Percentiles rank a stretch among this genome's conserved stretches.
Conservation (phyloP, 2,888 invertebrate genomes). For the Platycheirus rosarum region DNA sequence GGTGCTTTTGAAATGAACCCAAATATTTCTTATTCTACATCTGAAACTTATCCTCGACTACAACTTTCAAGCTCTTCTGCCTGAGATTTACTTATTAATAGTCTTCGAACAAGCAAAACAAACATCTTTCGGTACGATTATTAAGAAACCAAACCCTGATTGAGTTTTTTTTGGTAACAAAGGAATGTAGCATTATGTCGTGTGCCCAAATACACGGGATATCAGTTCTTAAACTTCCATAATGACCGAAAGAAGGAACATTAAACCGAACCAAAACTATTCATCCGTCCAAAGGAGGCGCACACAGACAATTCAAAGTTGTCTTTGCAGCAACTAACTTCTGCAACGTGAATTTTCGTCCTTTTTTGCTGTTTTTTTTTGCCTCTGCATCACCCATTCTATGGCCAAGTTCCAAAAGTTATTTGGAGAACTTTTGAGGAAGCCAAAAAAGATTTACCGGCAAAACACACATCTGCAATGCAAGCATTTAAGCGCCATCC, state of each 20-base stretch:
- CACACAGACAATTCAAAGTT: slow-evolving; percentile 38
- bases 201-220: background rate
- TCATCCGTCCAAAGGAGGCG: slow-evolving; percentile 22
- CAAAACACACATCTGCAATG: slow-evolving; percentile 48
- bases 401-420: slow-evolving; percentile 49
- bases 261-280: slow-evolving; percentile 42
- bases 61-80: slow-evolving; percentile 3
- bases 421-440: slow-evolving; percentile 22
- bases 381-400: background rate
- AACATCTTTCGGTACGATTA: background rate
- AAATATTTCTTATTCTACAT: too few species aligned
- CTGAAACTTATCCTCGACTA: background rate
- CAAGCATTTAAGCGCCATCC: slow-evolving; percentile 21
- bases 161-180: slow-evolving; percentile 8
- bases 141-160: slow-evolving; percentile 31
- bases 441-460: slow-evolving; percentile 1
- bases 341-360: background rate
- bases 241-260: slow-evolving; percentile 6
- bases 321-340: slow-evolving; percentile 42
- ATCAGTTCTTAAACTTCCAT: background rate
- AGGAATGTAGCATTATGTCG: slow-evolving; percentile 16
- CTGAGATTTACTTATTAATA: slow-evolving; percentile 15
- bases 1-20: too few species aligned
- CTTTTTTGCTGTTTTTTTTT: background rate
- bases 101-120: background rate